Percentiles rank a stretch among this genome's conserved stretches.
phyloP scores from a whole-genome alignment of 2,888 invertebrate species.

The Cephus pygmeus region DNA sequence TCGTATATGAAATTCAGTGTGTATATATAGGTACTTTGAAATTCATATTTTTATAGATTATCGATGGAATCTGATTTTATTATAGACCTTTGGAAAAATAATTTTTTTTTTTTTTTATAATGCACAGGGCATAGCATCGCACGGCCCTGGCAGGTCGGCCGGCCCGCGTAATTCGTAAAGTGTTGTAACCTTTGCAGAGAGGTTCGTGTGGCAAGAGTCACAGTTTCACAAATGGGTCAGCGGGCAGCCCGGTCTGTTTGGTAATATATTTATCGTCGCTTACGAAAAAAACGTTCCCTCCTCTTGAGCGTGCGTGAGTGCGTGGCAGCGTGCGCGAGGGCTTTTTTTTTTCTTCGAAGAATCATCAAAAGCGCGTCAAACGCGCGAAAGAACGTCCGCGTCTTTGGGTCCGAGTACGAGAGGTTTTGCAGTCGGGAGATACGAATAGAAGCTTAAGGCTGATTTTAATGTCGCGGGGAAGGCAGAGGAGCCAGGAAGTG shows the following conservation, averaged over 20 bases:
- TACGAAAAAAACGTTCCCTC: conserved; percentile 41
- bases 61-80: not conserved
- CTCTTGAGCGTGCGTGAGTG: not conserved
- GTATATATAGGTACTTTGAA: not conserved
- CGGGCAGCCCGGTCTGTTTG: conserved; percentile 40
- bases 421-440: not conserved
- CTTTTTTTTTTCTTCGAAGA: not conserved
- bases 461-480: not conserved
- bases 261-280: conserved; percentile 49
- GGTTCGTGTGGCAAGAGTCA: conserved; percentile 50
- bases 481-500: not conserved
- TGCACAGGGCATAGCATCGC: not conserved
- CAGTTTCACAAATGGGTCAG: conserved; percentile 63
- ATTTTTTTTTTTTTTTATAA: not conserved
- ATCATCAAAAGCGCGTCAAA: no score
- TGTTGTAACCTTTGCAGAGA: conserved; percentile 32
- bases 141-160: conserved; percentile 2
- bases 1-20: not conserved
- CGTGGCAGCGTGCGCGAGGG: not conserved
- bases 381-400: not conserved
- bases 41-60: not conserved
- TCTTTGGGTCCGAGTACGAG: not conserved
- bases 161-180: conserved; percentile 34
- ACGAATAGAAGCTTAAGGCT: not conserved
- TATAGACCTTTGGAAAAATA: not conserved